phyloP scores from a whole-genome alignment of 2,888 invertebrate species.

The Pterobdella sp. region DNA sequence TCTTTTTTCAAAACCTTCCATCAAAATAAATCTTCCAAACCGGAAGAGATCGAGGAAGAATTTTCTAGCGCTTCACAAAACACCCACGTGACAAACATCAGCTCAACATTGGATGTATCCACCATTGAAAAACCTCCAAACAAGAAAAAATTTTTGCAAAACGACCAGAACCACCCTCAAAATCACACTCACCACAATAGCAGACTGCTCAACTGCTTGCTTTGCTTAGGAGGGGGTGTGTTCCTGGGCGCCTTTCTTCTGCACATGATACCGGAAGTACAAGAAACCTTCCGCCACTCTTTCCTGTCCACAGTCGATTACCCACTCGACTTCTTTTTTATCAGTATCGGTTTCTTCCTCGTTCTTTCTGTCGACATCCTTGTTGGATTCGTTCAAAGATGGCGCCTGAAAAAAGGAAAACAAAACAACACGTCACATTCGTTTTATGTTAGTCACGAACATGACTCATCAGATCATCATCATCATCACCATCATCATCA shows the following conservation, averaged over 20 bases:
- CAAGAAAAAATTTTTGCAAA: too few species aligned
- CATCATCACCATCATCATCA: neutral
- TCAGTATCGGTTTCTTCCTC: conserved; percentile 45
- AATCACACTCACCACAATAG: too few species aligned
- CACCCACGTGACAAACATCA: too few species aligned
- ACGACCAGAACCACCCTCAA: too few species aligned
- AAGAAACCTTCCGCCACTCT: conserved; percentile 39
- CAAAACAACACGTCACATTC: neutral
- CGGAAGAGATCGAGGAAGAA: too few species aligned
- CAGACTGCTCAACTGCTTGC: conserved; percentile 37
- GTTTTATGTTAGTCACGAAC: neutral
- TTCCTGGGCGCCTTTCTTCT: conserved; percentile 48
- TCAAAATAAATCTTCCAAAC: too few species aligned
- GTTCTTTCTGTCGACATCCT: conserved; percentile 43
- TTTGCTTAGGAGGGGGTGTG: conserved; percentile 48
- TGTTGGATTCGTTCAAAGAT: conserved; percentile 30
- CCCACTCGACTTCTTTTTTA: conserved; percentile 45
- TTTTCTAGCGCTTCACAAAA: too few species aligned
- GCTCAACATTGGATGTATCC: too few species aligned
- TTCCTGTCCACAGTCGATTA: conserved; percentile 38
- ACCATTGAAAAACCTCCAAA: too few species aligned
- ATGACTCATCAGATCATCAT: conserved; percentile 7
- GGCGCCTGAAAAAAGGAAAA: conserved; percentile 4
- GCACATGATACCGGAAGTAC: conserved; percentile 45
- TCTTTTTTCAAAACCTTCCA: too few species aligned